These are phyloP conservation scores for Peromyscus attwateri DNA, from an alignment of 2,797 vertebrate species.

Conservation along the genomic window DNA sequence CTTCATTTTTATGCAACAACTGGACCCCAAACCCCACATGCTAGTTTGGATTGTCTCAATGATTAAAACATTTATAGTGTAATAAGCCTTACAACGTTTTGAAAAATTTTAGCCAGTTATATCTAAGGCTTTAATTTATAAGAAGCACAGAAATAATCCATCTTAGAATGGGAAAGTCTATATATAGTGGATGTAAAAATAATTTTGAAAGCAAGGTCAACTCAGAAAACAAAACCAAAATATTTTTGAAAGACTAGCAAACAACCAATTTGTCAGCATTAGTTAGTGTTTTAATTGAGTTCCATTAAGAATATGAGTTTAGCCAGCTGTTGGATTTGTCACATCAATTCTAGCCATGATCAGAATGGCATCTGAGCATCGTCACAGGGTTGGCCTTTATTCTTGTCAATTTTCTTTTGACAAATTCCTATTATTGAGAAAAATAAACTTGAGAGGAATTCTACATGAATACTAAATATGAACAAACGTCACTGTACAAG, in stretches of 20 bases:
- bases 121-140: background rate
- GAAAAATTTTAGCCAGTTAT: background rate
- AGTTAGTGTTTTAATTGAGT: background rate
- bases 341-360: background rate
- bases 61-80: background rate
- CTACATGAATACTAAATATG: conserved; percentile 20
- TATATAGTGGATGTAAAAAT: background rate
- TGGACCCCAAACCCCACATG: background rate
- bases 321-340: background rate
- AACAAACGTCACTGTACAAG: background rate
- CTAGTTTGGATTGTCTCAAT: background rate
- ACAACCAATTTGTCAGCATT: background rate
- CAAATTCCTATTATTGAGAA: background rate
- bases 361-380: background rate
- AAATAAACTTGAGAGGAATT: conserved; percentile 29
- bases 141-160: conserved; percentile 16
- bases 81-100: background rate
- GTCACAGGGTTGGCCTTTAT: background rate
- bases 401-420: conserved; percentile 59
- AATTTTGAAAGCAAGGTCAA: background rate
- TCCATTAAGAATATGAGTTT: background rate
- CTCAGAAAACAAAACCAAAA: background rate
- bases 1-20: background rate
- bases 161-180: background rate
- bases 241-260: conserved; percentile 36